phyloP scores from a whole-genome alignment of 2,888 invertebrate species.

The Incurvaria masculella region DNA sequence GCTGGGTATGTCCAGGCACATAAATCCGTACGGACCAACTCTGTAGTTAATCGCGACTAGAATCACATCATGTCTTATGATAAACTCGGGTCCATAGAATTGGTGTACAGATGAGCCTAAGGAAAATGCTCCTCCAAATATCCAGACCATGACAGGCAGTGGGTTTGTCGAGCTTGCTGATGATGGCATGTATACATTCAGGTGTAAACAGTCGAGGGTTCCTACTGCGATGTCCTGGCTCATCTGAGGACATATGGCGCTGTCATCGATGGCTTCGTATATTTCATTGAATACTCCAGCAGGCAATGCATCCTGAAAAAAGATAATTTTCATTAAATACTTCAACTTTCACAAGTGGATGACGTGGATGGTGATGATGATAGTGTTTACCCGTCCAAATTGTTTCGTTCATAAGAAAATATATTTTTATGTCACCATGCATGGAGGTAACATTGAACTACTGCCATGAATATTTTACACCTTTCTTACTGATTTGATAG shows the following conservation, averaged over 20 bases:
- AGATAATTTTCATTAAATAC: too few species aligned
- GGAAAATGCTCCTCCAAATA: constrained; percentile 27
- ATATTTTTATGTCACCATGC: too few species aligned
- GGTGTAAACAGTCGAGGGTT: background rate
- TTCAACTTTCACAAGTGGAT: too few species aligned
- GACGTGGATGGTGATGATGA: too few species aligned
- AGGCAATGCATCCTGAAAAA: background rate
- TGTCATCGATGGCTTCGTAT: constrained; percentile 10
- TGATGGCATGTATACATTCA: constrained; percentile 30
- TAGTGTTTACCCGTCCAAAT: too few species aligned
- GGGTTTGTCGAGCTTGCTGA: constrained; percentile 22
- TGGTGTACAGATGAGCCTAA: constrained; percentile 22
- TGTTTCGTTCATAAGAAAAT: too few species aligned
- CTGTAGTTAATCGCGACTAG: background rate
- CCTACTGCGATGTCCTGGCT: background rate
- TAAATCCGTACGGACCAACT: background rate
- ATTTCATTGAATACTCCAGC: constrained; percentile 1
- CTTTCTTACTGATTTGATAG: too few species aligned
- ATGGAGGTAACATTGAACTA: too few species aligned
- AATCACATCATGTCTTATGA: background rate
- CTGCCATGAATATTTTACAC: too few species aligned
- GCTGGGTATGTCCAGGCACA: background rate
- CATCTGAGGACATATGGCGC: background rate
- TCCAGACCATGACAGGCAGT: constrained; percentile 30
- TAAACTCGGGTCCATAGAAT: constrained; percentile 23